Conservation (phyloP, 2,113 vertebrate genomes). For the Xiphophorus maculatus region DNA sequence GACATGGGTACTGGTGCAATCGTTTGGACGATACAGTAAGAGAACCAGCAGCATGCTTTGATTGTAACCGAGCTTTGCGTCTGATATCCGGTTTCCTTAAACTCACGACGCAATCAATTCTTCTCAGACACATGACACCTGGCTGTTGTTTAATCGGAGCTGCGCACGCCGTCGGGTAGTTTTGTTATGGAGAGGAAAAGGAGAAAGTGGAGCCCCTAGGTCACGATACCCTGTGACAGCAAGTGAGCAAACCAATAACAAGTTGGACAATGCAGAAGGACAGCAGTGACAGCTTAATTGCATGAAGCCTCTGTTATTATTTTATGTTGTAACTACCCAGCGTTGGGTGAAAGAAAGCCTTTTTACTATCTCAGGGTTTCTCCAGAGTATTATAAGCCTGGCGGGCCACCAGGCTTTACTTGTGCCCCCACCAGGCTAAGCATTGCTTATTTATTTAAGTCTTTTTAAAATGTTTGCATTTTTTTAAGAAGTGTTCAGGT, state of each 20-base stretch:
- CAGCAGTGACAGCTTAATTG: constrained; percentile 8
- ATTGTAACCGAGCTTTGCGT: not conserved
- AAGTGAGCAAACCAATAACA: constrained; percentile 28
- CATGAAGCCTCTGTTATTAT: not conserved
- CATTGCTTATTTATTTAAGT: too few species aligned
- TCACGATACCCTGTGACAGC: constrained; percentile 13
- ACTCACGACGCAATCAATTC: constrained; percentile 15
- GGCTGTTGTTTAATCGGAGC: constrained; percentile 41
- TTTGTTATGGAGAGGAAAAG: constrained; percentile 53
- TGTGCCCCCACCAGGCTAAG: too few species aligned
- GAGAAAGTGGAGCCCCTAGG: constrained; percentile 51
- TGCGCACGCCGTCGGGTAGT: constrained; percentile 24
- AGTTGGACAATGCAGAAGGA: constrained; percentile 15
- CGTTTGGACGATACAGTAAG: not conserved
- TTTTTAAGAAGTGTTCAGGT: too few species aligned
- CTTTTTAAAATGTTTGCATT: too few species aligned
- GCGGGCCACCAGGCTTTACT: too few species aligned
- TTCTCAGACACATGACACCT: constrained; percentile 29
- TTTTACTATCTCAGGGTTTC: not conserved
- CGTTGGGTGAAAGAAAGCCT: not conserved
- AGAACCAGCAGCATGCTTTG: constrained; percentile 1
- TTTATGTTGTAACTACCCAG: not conserved
- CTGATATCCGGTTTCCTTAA: constrained; percentile 7
- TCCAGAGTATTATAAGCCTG: too few species aligned
- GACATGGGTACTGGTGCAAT: constrained; percentile 18